Conservation (phyloP, 1,140 invertebrate genomes). For the Bombus haemorrhoidalis region DNA sequence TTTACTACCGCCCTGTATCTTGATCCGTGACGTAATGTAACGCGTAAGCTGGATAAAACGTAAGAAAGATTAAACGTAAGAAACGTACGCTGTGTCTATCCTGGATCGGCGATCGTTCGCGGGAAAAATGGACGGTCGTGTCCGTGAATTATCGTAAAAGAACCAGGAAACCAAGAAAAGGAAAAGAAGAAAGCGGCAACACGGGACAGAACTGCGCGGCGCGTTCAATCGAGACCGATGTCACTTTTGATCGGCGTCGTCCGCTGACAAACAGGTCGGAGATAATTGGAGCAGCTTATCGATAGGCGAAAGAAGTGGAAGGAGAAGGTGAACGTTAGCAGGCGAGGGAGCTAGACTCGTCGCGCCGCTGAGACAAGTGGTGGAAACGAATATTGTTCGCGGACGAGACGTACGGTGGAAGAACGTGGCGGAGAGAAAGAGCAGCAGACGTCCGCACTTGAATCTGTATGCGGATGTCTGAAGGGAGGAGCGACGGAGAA, state of each 20-base stretch:
- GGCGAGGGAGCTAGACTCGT: slow-evolving; percentile 30
- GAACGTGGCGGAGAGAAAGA: slow-evolving; percentile 55
- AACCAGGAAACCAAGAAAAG: neutral
- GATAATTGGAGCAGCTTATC: slow-evolving; percentile 63
- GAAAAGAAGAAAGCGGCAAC: neutral
- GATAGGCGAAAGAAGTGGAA: slow-evolving; percentile 55
- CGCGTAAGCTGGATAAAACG: too few species aligned
- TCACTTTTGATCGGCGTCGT: slow-evolving; percentile 48
- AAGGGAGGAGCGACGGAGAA: slow-evolving; percentile 40
- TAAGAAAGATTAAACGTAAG: too few species aligned
- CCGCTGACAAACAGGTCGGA: slow-evolving; percentile 58
- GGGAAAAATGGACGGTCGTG: neutral
- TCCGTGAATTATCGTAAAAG: neutral
- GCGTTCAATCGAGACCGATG: slow-evolving; percentile 48
- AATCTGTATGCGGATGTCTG: slow-evolving; percentile 65
- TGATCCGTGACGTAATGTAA: too few species aligned
- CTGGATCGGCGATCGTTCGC: too few species aligned
- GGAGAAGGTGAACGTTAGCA: slow-evolving; percentile 46
- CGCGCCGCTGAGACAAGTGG: slow-evolving; percentile 57
- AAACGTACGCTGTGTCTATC: too few species aligned
- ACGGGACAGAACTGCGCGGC: slow-evolving; percentile 9
- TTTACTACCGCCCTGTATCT: too few species aligned
- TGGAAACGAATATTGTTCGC: slow-evolving; percentile 69
- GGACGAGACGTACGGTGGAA: slow-evolving; percentile 60
- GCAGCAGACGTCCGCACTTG: slow-evolving; percentile 58